Conservation (phyloP, 2,113 vertebrate species). For the Macheiramphus alcinus region DNA sequence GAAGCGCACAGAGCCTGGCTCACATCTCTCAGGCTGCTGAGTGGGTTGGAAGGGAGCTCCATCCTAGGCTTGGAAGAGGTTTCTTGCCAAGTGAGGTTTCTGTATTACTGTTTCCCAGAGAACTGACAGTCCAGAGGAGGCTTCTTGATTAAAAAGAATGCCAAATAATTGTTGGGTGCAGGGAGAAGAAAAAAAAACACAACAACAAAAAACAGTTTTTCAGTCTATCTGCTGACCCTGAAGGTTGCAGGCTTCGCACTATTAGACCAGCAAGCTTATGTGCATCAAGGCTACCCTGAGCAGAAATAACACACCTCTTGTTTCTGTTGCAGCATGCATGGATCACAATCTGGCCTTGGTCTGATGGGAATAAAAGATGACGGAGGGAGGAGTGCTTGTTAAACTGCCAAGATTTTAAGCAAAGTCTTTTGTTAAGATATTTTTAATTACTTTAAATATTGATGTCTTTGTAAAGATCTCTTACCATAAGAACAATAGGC, state of each 20-base stretch:
- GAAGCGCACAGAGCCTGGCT: neutral
- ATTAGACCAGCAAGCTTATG: neutral
- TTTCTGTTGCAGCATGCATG: constrained; percentile 46
- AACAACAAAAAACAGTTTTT: neutral
- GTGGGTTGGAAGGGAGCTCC: neutral
- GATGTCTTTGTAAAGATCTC: constrained; percentile 29
- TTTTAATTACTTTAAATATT: constrained; percentile 48
- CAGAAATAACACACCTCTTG: neutral
- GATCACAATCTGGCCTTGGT: constrained; percentile 60
- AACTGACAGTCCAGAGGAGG: neutral
- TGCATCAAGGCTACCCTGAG: neutral
- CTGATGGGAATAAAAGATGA: constrained; percentile 72
- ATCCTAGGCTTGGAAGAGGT: neutral
- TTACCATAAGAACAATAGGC: constrained; percentile 17
- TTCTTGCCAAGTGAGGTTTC: neutral
- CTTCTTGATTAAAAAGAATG: neutral
- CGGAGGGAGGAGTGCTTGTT: constrained; percentile 26
- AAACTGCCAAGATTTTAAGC: constrained; percentile 33
- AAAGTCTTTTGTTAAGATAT: constrained; percentile 48
- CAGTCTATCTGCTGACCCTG: accelerated
- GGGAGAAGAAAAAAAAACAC: too few species aligned
- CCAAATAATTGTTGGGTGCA: neutral
- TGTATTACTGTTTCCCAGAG: neutral
- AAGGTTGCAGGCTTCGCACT: neutral
- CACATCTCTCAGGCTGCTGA: neutral